Percentiles rank a stretch among this genome's conserved stretches.
phyloP scores from a whole-genome alignment of 1,140 invertebrate species.

The Phthorimaea operculella region DNA sequence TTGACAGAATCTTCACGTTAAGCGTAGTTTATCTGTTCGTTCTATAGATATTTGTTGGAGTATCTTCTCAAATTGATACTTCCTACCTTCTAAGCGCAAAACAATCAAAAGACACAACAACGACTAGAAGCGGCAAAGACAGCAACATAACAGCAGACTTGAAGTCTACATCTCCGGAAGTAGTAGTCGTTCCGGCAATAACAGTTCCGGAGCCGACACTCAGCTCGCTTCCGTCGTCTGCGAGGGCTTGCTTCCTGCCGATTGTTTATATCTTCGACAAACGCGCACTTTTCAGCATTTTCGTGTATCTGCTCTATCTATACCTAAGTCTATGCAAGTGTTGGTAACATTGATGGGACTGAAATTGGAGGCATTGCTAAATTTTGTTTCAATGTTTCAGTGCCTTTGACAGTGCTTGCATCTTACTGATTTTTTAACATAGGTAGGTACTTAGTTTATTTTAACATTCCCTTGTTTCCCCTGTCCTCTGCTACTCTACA shows the following conservation, averaged over 20 bases:
- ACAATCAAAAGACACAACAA: neutral
- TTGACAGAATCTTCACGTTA: neutral
- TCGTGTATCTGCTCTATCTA: neutral
- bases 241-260: slow-evolving; percentile 45
- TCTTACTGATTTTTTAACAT: too few relatives aligned
- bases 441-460: too few relatives aligned
- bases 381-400: too few relatives aligned
- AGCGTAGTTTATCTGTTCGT: neutral
- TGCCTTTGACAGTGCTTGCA: too few relatives aligned
- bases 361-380: too few relatives aligned
- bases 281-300: slow-evolving; percentile 11
- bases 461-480: too few relatives aligned
- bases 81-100: neutral
- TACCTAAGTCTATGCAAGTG: neutral
- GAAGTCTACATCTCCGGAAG: slow-evolving; percentile 53
- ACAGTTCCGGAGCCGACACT: slow-evolving; percentile 59
- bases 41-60: neutral
- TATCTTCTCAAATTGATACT: too few relatives aligned
- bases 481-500: too few relatives aligned
- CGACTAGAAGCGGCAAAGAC: neutral
- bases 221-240: slow-evolving; percentile 49
- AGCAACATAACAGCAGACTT: slow-evolving; percentile 30
- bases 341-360: too few relatives aligned
- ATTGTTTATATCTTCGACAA: slow-evolving; percentile 60
- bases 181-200: slow-evolving; percentile 59